Evolutionary conservation across 1,140 invertebrate genomes (phyloP), one percentile per base, ranked within the genome.

Genomic region (Ostrea denselamellosa): DNA sequence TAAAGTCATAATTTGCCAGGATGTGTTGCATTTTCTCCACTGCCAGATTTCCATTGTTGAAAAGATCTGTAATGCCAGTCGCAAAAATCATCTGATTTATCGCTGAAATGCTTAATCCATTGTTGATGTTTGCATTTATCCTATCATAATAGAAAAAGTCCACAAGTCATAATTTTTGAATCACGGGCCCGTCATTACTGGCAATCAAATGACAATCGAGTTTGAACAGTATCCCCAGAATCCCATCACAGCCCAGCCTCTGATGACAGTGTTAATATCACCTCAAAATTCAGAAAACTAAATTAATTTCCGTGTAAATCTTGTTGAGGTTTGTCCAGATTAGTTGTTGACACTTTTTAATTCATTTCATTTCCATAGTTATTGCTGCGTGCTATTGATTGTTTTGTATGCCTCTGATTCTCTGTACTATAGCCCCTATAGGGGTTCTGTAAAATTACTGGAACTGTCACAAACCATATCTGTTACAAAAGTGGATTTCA

Each of bases 121-220:
- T 77, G 68, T 77, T 77, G 68, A 77, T 77, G 68, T 77, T 77
- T 77, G 68, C 68, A 77, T 77, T 77, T 28, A 77, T 77, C 68
- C 68, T 77, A 77, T 77, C 68, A 77, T 77, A 77, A 77, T 77
- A 77, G 68, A 77, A 77, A 77, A 77, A 77, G 68, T 77, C 68
- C 68, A 77, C 68, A 77, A 77, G 68, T 77, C 68, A 77, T 77
- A 77, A 77, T 77, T 77, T 77, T 77, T 77, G 25, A 77, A 77
- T 77, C 68, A 77, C 25, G 10, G 68, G 68, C 68, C 68, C 10
- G 68, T 77, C 68, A 77, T 77, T 77, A 77, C 22, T 9, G 25
- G 68, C 68, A 77, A 77, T 77, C 68, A 77, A 77, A 77, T 77
- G 68, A 77, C 68, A 77, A 77, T 77, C 68, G 68, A 77, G 28